Percentiles rank a stretch among this genome's conserved stretches.
phyloP scores from a whole-genome alignment of 2,888 invertebrate genomes.

The Allygus modestus region DNA sequence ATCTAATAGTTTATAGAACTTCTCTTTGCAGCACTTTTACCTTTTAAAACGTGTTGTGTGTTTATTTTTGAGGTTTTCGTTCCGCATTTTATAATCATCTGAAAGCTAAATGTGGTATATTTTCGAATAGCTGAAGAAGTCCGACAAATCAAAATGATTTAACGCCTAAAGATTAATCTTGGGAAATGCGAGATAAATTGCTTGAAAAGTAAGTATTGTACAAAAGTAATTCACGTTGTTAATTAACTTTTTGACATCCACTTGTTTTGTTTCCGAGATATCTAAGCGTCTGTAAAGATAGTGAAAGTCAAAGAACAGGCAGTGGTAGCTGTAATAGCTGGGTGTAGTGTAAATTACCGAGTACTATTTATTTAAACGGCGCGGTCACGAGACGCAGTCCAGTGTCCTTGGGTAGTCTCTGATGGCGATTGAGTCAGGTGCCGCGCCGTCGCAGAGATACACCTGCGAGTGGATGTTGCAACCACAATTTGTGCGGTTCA shows the following conservation, averaged over 20 bases:
- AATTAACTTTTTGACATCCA: constrained; percentile 29
- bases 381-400: not conserved
- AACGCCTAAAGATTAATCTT: too few relatives aligned
- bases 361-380: constrained; percentile 29
- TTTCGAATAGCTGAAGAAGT: too few relatives aligned
- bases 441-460: not conserved
- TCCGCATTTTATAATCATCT: too few relatives aligned
- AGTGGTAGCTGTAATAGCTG: not conserved
- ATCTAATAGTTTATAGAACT: too few relatives aligned
- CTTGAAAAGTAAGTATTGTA: too few relatives aligned
- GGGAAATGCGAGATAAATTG: too few relatives aligned
- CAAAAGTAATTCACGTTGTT: too few relatives aligned
- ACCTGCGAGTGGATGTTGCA: not conserved
- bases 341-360: constrained; percentile 20
- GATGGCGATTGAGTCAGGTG: not conserved
- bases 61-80: too few relatives aligned
- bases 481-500: not conserved
- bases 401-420: constrained; percentile 13
- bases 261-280: constrained; percentile 18
- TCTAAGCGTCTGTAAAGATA: not conserved
- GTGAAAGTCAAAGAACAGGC: not conserved
- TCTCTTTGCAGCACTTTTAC: too few relatives aligned
- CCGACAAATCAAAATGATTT: too few relatives aligned
- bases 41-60: too few relatives aligned
- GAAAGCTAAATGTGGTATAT: too few relatives aligned